Evolutionary conservation across 64 coral and sea anemone genomes (phyloP).

Genomic region (Pocillopora verrucosa): DNA sequence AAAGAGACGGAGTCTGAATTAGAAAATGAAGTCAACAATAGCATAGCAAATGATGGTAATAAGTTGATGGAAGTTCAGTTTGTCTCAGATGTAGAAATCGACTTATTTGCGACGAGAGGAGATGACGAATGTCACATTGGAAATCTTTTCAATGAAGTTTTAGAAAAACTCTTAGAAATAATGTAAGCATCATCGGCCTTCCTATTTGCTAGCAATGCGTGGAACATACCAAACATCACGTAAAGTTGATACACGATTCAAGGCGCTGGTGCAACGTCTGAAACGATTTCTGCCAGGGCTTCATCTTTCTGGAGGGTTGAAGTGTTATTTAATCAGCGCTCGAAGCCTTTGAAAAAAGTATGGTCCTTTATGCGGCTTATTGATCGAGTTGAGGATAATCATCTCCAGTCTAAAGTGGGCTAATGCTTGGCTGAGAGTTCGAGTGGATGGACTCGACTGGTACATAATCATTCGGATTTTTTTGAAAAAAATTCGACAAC

Average conservation of each 20-base stretch:
- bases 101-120: no score
- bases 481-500: no score
- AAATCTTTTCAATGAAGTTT: not conserved
- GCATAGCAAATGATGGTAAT: no score
- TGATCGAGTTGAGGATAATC: not conserved
- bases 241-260: not conserved
- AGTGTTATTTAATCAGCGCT: slow-evolving; percentile 1
- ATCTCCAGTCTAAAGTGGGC: slow-evolving; percentile 5
- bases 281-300: no score
- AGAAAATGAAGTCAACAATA: no score
- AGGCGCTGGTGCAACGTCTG: no score
- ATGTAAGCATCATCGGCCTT: slow-evolving; percentile 2
- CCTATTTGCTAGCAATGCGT: slow-evolving; percentile 21
- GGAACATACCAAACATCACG: not conserved
- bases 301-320: not conserved
- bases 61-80: no score
- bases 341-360: not conserved
- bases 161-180: slow-evolving; percentile 11
- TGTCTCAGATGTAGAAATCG: no score
- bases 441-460: no score
- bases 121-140: no score
- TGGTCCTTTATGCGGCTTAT: not conserved
- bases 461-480: no score
- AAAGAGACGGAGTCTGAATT: no score
- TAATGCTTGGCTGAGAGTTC: not conserved